Conservation (phyloP, 2,797 vertebrate species). For the Phoebastria nigripes region DNA sequence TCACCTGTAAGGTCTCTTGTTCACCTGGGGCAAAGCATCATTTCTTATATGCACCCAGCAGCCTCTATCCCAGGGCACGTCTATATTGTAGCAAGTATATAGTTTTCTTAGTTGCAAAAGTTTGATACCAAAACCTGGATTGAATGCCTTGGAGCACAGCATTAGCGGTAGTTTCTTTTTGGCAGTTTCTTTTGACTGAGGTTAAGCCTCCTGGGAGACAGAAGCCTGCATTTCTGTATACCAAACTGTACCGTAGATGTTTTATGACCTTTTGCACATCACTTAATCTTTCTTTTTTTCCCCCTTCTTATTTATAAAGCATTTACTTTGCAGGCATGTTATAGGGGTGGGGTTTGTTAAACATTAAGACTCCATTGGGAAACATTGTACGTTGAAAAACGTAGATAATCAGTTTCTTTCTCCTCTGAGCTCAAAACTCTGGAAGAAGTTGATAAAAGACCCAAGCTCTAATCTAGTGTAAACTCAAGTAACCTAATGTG, state of each 20-base stretch:
- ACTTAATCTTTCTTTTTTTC: not conserved
- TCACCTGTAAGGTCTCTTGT: not conserved
- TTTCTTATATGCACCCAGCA: not conserved
- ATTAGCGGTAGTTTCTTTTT: not conserved
- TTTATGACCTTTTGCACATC: not conserved
- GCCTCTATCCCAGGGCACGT: not conserved
- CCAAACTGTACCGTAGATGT: accelerated
- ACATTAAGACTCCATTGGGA: not conserved
- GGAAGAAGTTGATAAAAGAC: not conserved
- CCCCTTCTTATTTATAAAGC: not conserved
- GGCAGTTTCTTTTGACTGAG: not conserved
- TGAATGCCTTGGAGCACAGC: not conserved
- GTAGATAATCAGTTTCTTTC: not conserved
- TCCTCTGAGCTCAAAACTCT: not conserved
- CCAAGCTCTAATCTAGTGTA: not conserved
- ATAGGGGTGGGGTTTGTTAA: not conserved
- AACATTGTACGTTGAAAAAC: not conserved
- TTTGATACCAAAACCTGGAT: not conserved
- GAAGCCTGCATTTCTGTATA: not conserved
- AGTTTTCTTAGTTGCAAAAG: not conserved
- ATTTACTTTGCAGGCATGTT: not conserved
- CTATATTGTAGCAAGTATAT: not conserved
- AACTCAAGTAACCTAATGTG: not conserved
- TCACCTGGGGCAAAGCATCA: not conserved
- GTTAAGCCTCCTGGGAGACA: not conserved